Percentiles rank a stretch among this genome's conserved stretches.
Evolutionary conservation across 2,888 invertebrate species (phyloP).

Genomic region (Polydrusus pterygomalis): DNA sequence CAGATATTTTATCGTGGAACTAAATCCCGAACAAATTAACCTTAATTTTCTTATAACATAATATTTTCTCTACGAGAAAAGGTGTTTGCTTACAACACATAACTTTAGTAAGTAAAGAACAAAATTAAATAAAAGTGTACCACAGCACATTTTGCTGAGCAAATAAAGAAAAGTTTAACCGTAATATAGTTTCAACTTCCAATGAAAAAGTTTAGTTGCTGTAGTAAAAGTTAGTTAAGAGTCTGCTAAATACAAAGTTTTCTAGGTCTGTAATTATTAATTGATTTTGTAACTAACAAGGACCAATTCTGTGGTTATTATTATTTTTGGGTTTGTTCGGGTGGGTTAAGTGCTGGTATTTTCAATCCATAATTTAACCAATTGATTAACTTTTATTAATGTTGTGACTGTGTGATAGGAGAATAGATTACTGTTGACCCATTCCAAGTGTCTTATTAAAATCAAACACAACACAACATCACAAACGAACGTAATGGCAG

Average conservation of each 20-base stretch:
- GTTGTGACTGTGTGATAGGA: too few relatives aligned
- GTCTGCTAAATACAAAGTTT: conserved; percentile 43
- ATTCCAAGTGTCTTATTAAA: too few relatives aligned
- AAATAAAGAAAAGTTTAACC: conserved; percentile 35
- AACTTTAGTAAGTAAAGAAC: conserved; percentile 28
- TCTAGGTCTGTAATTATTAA: conserved; percentile 38
- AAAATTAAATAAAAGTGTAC: conserved; percentile 47
- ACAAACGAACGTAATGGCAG: too few relatives aligned
- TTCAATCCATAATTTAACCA: too few relatives aligned
- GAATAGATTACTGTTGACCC: too few relatives aligned
- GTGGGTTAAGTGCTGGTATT: too few relatives aligned
- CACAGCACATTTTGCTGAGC: conserved; percentile 18
- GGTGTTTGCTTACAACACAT: conserved; percentile 17
- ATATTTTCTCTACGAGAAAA: conserved; percentile 4
- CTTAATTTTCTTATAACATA: neutral
- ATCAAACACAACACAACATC: too few relatives aligned
- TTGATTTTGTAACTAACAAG: conserved; percentile 37
- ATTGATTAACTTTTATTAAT: too few relatives aligned
- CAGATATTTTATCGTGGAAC: too few relatives aligned
- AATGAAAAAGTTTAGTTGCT: conserved; percentile 48
- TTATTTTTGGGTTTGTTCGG: too few relatives aligned
- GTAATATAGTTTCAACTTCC: conserved; percentile 39
- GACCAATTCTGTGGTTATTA: too few relatives aligned
- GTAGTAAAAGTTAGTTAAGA: conserved; percentile 39
- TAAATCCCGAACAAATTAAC: too few relatives aligned